These are phyloP conservation scores for Gallinago solitaria DNA, from an alignment of 2,797 vertebrate genomes.

Conservation along the genomic window DNA sequence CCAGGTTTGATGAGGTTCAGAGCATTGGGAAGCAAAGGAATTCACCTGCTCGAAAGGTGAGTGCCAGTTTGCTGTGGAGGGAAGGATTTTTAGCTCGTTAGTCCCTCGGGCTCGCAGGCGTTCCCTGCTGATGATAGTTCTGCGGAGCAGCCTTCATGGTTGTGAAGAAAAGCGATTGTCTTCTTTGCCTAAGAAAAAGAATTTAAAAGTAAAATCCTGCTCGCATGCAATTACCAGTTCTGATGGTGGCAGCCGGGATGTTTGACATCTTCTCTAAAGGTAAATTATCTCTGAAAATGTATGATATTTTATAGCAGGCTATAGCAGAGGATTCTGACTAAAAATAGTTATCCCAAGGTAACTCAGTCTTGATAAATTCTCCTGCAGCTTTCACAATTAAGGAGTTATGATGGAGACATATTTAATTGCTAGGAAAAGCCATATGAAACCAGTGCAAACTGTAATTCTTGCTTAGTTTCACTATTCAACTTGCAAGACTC, in stretches of 20 bases:
- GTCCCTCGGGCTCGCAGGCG: not conserved
- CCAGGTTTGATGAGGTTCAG: not conserved
- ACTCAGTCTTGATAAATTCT: not conserved
- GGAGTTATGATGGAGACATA: not conserved
- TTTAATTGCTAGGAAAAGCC: not conserved
- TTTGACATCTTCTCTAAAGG: not conserved
- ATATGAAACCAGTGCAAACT: not conserved
- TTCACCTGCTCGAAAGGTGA: not conserved
- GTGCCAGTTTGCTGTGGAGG: not conserved
- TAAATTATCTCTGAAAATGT: not conserved
- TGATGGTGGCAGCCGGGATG: not conserved
- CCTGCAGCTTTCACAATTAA: not conserved
- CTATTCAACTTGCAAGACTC: constrained; percentile 71
- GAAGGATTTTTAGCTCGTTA: not conserved
- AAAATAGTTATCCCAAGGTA: not conserved
- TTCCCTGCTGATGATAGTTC: not conserved
- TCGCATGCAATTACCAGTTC: not conserved
- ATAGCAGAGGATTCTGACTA: not conserved
- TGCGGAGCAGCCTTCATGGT: not conserved
- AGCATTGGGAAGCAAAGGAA: not conserved
- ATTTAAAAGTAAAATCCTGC: not conserved
- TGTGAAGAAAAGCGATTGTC: not conserved
- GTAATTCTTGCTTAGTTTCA: constrained; percentile 60
- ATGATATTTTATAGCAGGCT: not conserved
- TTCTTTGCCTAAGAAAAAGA: not conserved